Evolutionary conservation across 2,888 invertebrate species (phyloP).

Genomic region (Melinopterus prodromus): DNA sequence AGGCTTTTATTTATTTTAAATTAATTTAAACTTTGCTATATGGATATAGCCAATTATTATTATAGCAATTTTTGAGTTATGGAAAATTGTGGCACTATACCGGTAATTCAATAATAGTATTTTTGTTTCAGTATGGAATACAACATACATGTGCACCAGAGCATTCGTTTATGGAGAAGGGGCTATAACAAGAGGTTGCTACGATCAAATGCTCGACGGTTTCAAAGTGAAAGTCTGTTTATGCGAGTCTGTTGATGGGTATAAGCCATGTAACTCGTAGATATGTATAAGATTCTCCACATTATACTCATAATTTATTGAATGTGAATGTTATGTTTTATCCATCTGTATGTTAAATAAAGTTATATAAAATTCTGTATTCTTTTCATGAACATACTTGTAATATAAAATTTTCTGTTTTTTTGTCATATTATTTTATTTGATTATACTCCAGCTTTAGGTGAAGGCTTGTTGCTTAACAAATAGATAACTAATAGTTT

Average conservation of each 20-base stretch:
- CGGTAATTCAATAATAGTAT: slow-evolving; percentile 8
- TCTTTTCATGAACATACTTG: not conserved
- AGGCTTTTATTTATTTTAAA: too few species aligned
- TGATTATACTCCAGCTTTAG: too few species aligned
- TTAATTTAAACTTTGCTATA: too few species aligned
- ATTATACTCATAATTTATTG: not conserved
- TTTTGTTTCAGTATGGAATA: slow-evolving; percentile 68
- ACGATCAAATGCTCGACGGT: slow-evolving; percentile 61
- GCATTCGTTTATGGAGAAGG: slow-evolving; percentile 63
- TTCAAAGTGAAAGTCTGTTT: slow-evolving; percentile 64
- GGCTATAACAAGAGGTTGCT: slow-evolving; percentile 67
- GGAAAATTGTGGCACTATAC: not conserved
- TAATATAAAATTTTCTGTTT: too few species aligned
- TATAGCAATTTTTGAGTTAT: too few species aligned
- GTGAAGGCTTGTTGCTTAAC: too few species aligned
- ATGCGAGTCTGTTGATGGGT: slow-evolving; percentile 60
- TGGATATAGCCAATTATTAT: too few species aligned
- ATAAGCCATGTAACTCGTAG: slow-evolving; percentile 60
- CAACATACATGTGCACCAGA: slow-evolving; percentile 75
- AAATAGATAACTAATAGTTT: too few species aligned
- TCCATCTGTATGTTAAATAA: not conserved
- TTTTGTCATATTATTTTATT: too few species aligned
- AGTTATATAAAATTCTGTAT: not conserved
- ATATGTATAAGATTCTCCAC: slow-evolving; percentile 29
- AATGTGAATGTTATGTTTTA: slow-evolving; percentile 17